Conservation (phyloP, 2,113 vertebrate species). For the Gymnogyps californianus region DNA sequence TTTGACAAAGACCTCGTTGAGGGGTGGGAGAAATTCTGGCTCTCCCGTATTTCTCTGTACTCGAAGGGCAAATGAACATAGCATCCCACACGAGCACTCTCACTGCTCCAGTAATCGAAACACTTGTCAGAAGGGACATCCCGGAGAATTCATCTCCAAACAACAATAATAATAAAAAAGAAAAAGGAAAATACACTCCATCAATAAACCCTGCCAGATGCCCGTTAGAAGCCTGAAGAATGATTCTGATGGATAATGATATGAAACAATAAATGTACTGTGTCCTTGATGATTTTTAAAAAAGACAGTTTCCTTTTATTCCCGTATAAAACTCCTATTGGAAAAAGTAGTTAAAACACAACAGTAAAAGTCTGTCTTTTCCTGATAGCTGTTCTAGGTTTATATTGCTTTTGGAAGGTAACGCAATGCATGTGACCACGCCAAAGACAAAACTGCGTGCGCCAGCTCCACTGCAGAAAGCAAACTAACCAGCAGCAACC, state of each 20-base stretch:
- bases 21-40: background rate
- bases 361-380: background rate
- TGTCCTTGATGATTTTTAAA: background rate
- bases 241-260: background rate
- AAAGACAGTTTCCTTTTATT: constrained; percentile 20
- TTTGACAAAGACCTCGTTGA: background rate
- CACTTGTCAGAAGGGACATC: background rate
- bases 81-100: background rate
- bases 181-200: background rate
- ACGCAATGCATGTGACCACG: rapidly evolving
- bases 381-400: background rate
- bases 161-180: background rate
- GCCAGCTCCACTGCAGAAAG: background rate
- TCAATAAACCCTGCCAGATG: background rate
- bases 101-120: background rate
- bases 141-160: background rate
- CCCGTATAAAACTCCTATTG: background rate
- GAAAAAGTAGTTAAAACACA: background rate
- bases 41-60: rapidly evolving
- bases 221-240: background rate
- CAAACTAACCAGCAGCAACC: background rate
- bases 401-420: background rate
- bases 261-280: background rate
- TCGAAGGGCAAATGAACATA: rapidly evolving
- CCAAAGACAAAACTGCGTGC: background rate